These are phyloP conservation scores for Seira ritae DNA, from an alignment of 2,888 invertebrate genomes.

Conservation along the genomic window DNA sequence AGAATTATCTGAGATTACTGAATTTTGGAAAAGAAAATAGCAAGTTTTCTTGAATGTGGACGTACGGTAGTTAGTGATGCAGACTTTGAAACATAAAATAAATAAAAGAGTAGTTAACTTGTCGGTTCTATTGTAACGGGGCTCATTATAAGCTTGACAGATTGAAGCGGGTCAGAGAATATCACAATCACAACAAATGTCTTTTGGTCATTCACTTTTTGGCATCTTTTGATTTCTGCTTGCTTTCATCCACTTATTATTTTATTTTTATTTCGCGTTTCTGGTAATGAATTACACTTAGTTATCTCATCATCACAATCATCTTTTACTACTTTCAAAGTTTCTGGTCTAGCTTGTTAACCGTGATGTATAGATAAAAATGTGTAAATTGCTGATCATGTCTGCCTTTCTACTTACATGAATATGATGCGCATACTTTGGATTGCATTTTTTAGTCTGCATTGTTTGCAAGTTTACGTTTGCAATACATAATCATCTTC, in stretches of 20 bases:
- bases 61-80: too few relatives aligned
- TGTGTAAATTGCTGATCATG: neutral
- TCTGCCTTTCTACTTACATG: neutral
- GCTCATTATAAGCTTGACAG: neutral
- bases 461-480: neutral
- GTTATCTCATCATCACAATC: neutral
- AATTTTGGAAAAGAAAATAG: conserved; percentile 3
- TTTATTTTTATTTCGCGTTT: conserved; percentile 7
- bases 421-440: neutral
- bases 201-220: neutral
- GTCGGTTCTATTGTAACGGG: neutral
- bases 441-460: neutral
- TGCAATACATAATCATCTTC: too few relatives aligned
- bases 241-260: too few relatives aligned
- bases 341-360: neutral
- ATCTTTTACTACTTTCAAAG: neutral
- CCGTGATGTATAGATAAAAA: neutral
- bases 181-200: neutral
- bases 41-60: neutral
- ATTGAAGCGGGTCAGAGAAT: neutral
- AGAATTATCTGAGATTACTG: conserved; percentile 7
- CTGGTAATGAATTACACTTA: neutral
- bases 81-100: too few relatives aligned
- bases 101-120: neutral
- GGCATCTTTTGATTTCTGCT: neutral